These are phyloP conservation scores for Acanthacorydalis orientalis DNA, from an alignment of 2,888 invertebrate species.

Conservation along the genomic window DNA sequence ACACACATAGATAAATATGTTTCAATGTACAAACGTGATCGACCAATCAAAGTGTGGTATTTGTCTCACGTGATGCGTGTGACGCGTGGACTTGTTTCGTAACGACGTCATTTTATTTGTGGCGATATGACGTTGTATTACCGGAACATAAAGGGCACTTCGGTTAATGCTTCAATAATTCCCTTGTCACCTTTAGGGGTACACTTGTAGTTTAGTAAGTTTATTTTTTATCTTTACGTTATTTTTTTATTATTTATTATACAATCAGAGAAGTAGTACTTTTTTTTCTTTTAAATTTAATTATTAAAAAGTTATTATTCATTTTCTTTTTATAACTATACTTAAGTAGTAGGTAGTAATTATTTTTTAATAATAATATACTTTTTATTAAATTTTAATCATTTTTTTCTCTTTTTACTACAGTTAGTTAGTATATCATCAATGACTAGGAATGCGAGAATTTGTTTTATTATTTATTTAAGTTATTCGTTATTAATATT, in stretches of 20 bases:
- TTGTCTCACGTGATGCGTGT: conserved; percentile 2
- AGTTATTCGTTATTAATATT: background rate
- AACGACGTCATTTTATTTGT: conserved; percentile 5
- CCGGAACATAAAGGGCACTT: conserved; percentile 7
- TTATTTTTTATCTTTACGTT: too few species aligned
- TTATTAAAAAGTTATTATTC: conserved; percentile 3
- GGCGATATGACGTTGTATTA: conserved; percentile 6
- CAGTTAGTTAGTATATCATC: conserved; percentile 7
- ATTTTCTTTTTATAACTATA: conserved; percentile 4
- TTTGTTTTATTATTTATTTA: background rate
- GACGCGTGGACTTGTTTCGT: conserved; percentile 6
- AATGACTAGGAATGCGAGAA: conserved; percentile 8
- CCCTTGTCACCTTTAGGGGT: conserved; percentile 7
- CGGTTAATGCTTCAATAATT: conserved; percentile 5
- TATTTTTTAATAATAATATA: conserved; percentile 6
- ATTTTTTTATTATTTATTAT: background rate
- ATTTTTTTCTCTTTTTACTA: conserved; percentile 7
- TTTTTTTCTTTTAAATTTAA: background rate
- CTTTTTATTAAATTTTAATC: conserved; percentile 1
- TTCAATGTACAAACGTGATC: background rate
- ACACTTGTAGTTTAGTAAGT: conserved; percentile 1
- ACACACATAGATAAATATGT: too few species aligned
- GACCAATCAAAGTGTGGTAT: conserved; percentile 3
- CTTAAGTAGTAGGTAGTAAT: conserved; percentile 2
- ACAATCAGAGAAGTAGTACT: too few species aligned